Percentiles rank a stretch among this genome's conserved stretches.
These are phyloP conservation scores for Drosophila tripunctata DNA, from an alignment of 2,888 invertebrate species.

Conservation along the genomic window DNA sequence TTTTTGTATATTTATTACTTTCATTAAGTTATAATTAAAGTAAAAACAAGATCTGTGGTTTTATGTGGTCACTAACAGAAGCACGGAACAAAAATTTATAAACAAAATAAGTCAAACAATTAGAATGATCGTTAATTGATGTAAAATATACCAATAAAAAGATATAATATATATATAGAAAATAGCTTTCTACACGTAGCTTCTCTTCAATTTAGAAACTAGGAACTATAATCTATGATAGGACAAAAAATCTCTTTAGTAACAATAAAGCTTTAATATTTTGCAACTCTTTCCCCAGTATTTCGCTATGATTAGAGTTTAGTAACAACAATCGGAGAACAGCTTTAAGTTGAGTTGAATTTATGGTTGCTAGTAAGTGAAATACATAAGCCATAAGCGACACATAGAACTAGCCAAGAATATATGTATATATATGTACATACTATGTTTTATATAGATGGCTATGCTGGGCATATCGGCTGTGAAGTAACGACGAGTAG, in stretches of 20 bases:
- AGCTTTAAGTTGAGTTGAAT: neutral
- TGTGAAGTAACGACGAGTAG: slow-evolving; percentile 32
- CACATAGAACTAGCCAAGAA: slow-evolving; percentile 8
- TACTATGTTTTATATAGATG: slow-evolving; percentile 29
- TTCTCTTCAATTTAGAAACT: too few relatives aligned
- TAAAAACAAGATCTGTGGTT: too few relatives aligned
- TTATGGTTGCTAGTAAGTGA: slow-evolving; percentile 8
- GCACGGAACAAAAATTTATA: too few relatives aligned
- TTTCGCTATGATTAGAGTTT: neutral
- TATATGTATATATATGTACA: slow-evolving; percentile 25
- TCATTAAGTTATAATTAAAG: too few relatives aligned
- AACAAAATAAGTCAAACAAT: too few relatives aligned
- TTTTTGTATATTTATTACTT: too few relatives aligned
- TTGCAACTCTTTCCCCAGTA: neutral
- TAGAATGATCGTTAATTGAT: too few relatives aligned
- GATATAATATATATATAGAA: too few relatives aligned
- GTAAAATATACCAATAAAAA: too few relatives aligned
- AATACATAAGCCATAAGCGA: slow-evolving; percentile 25
- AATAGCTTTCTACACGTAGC: too few relatives aligned
- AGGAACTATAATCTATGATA: too few relatives aligned
- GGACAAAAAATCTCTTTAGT: neutral
- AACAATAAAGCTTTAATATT: neutral
- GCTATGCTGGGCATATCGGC: slow-evolving; percentile 26
- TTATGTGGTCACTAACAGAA: too few relatives aligned
- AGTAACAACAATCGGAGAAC: neutral